Base-by-base conservation (phyloP, 2,113 vertebrate species). In the Corvus cornix region DNA sequence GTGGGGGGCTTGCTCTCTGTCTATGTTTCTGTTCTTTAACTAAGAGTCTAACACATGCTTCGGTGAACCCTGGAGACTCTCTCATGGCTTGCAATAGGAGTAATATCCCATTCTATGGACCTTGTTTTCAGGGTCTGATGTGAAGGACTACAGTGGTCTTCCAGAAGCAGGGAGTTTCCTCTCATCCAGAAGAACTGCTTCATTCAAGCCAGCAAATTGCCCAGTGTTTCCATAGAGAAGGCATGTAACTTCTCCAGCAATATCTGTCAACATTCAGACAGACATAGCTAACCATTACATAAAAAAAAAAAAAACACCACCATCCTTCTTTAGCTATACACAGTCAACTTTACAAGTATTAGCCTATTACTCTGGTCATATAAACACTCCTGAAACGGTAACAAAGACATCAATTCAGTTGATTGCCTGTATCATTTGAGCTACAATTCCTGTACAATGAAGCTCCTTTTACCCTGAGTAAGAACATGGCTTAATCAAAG, bases 281-380 rank as follows among this genome's bases (percentile, higher is more conserved):
- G 16, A 66, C 12, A 28, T 6, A 66, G 0, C 2, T 58, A 66
- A 48, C 4, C 4, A 18, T 2, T 2, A 46, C 2, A 28, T 26
- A 13, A 22, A 52, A 79, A 53, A 37, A 37, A 60, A 64, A 37
- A 51, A 4, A 3, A 7, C 55, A 64, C 31, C 52, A 16, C 4
- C 16, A 35, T 27, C 21, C 22, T 68, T 52, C 27, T 89, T 44
- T 58, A 64, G 37, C 20, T 86, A 35, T 28, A 44, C 12, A 49
- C 4, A 33, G 44, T 26, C 21, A 78, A 26, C 2, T 37, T 72
- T 27, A 70, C 14, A 79, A 73, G 37, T 53, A 43, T 37, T 18
- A 67, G 16, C 12, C 30, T 16, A 9, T n/a, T 89, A 56, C 18
- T 83, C 22, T 55, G 20, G 13, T 14, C 28, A 66, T 26, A 58